Evolutionary conservation across 2,797 vertebrate genomes (phyloP).

Genomic region (Ciconia nigra): DNA sequence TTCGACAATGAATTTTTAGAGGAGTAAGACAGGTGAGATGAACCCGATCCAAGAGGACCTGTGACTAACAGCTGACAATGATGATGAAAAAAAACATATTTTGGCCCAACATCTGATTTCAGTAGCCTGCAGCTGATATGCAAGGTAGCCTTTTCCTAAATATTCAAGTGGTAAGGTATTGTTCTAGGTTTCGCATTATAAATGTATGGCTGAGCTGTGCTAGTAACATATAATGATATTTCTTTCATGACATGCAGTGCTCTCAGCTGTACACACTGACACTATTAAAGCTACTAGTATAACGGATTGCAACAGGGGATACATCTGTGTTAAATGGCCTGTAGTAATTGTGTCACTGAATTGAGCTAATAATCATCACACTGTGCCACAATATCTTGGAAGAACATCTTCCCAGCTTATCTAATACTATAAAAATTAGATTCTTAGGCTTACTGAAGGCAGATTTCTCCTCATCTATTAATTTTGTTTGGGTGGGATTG

Average conservation of each 20-base stretch:
- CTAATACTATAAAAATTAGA: not conserved
- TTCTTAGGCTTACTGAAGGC: constrained; percentile 5
- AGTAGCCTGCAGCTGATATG: not conserved
- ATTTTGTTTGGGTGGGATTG: not conserved
- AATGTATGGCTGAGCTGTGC: not conserved
- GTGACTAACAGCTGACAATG: not conserved
- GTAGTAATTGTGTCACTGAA: constrained; percentile 22
- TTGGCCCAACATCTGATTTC: not conserved
- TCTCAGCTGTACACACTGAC: not conserved
- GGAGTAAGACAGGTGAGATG: not conserved
- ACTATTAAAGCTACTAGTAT: not conserved
- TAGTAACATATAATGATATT: not conserved
- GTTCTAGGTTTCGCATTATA: not conserved
- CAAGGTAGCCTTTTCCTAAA: not conserved
- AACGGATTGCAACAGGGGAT: constrained; percentile 29
- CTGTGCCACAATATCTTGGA: not conserved
- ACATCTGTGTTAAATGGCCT: constrained; percentile 39
- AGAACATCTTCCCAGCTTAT: not conserved
- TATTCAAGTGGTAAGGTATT: not conserved
- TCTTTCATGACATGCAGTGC: not conserved
- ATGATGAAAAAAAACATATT: not conserved
- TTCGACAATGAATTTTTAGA: not conserved
- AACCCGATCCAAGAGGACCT: not conserved
- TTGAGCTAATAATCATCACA: constrained; percentile 6
- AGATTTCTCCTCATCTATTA: not conserved